phyloP scores from a whole-genome alignment of 2,113 vertebrate genomes.

The Thryonomys swinderianus region DNA sequence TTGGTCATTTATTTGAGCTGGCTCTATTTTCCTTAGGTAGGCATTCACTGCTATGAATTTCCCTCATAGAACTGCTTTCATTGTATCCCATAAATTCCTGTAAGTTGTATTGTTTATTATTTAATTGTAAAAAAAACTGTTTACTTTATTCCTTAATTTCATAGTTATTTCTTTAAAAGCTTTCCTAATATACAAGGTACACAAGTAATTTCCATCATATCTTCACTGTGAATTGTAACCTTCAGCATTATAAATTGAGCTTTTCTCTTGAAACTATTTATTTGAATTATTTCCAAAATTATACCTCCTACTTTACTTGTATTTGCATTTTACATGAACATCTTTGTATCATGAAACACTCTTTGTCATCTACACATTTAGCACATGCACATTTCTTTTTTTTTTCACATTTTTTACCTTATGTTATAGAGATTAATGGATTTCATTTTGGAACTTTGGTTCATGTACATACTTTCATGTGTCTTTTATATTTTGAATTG shows the following conservation, averaged over 20 bases:
- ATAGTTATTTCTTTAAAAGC: too few species aligned
- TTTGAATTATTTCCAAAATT: background rate
- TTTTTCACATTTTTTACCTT: background rate
- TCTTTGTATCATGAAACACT: background rate
- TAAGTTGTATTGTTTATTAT: too few species aligned
- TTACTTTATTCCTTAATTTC: too few species aligned
- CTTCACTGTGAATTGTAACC: background rate
- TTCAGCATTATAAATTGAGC: background rate
- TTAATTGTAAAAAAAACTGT: too few species aligned
- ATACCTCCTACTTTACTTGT: background rate
- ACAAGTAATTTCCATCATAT: background rate
- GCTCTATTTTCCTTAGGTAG: too few species aligned
- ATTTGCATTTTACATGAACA: background rate
- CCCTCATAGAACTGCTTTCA: too few species aligned
- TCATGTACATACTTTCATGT: background rate
- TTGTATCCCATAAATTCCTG: too few species aligned
- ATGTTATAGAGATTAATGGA: background rate
- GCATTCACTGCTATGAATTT: too few species aligned
- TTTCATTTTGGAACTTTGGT: background rate
- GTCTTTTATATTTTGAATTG: background rate
- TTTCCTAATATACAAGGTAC: background rate
- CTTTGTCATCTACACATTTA: background rate
- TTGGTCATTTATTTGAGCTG: too few species aligned
- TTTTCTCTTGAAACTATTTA: background rate
- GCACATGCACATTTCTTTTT: background rate